Evolutionary conservation across 2,113 vertebrate species (phyloP), one percentile per base, ranked within the genome.

Genomic region (Seriola dumerili): DNA sequence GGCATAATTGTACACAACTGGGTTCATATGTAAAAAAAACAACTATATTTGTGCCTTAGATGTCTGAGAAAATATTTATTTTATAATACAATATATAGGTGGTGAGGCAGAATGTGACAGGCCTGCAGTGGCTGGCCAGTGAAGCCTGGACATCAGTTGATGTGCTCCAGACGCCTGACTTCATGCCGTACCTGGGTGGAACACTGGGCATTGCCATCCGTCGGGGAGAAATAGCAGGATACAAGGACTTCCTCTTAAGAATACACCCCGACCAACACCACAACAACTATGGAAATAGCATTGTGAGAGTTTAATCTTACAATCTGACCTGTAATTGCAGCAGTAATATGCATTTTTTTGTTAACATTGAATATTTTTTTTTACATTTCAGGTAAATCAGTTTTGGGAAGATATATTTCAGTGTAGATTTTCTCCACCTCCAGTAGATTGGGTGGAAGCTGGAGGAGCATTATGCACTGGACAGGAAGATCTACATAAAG

Each of bases 191-290:
- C 71, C 84, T 95, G 29, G 84, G 90, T 23, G 95, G 95, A 5
- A 93, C 94, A 5, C 87, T 95, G 66, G 95, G 94, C 10, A 93
- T 95, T 17, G 93, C 94, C 52, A 95, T 94, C 36, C 91, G 92
- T 19, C 85, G 87, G 23, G 94, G 94, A 52, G 92, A 95, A 76
- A 95, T 95, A 38, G 61, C 85, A 38, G 91, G 91, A 4, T 89
- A 95, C 54, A 68, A 8, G 23, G 83, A 94, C 5, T 95, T 94
- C 66, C 80, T 96, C 2, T 57, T 90, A 25, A 46, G 17, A 36
- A 65, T 93, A 46, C 84, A 14, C 9, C 94, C 93, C 64, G 77
- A 88, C 61, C 34, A 29, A 40, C 14, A 57, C 3, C 23, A 81
- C 11, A 55, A 64, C 65, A 38, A 72, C 17, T 32, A 81, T 4